Evolutionary conservation across 2,797 vertebrate species (phyloP).

Genomic region (Molossus molossus): DNA sequence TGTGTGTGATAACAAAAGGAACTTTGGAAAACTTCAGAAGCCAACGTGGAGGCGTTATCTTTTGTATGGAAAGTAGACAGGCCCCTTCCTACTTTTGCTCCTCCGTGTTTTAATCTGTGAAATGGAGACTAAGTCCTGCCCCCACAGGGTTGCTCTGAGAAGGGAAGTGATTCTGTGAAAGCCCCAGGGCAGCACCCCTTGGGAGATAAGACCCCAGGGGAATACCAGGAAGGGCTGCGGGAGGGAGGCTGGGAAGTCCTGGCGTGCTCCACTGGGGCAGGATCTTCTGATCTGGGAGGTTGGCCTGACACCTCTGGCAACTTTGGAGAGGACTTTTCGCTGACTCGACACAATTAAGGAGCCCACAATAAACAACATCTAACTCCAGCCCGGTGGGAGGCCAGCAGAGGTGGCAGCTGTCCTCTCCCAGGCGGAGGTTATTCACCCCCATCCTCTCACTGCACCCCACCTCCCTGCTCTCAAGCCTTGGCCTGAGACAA

Average conservation of each 20-base stretch:
- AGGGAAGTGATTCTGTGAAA: constrained; percentile 60
- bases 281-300: constrained; percentile 67
- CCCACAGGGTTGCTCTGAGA: constrained; percentile 56
- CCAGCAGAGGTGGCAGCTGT: constrained; percentile 66
- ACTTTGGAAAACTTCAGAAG: constrained; percentile 44
- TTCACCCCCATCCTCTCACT: constrained; percentile 24
- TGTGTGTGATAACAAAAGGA: neutral
- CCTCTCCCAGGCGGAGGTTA: constrained; percentile 63
- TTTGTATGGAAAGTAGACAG: constrained; percentile 54
- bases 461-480: constrained; percentile 53
- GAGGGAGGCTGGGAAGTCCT: neutral
- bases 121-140: constrained; percentile 55
- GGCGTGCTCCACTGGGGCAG: neutral
- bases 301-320: constrained; percentile 71
- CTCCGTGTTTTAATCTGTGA: constrained; percentile 66
- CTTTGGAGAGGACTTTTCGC: constrained; percentile 78
- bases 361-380: constrained; percentile 76
- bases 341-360: constrained; percentile 79
- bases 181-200: neutral
- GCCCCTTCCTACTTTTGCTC: constrained; percentile 27
- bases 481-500: constrained; percentile 70
- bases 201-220: constrained; percentile 17
- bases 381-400: constrained; percentile 59
- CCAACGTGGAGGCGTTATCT: constrained; percentile 18
- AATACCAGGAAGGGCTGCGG: neutral